Conservation (phyloP, 2,113 vertebrate genomes). For the Diadophis punctatus region DNA sequence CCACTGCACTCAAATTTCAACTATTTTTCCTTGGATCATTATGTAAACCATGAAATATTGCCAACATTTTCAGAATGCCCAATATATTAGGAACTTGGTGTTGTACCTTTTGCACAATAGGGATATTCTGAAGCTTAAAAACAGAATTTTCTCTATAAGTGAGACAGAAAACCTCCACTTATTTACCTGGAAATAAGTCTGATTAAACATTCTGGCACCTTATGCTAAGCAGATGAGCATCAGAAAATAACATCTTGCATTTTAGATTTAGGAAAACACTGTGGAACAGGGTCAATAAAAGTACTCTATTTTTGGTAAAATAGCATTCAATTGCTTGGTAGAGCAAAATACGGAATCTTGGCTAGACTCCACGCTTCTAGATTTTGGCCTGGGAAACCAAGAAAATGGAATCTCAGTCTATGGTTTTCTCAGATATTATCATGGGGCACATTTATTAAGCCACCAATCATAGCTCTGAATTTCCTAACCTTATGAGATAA, state of each 20-base stretch:
- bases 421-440: background rate
- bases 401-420: background rate
- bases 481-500: background rate
- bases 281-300: background rate
- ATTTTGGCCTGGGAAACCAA: background rate
- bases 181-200: background rate
- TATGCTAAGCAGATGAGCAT: constrained; percentile 50
- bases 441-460: background rate
- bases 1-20: constrained; percentile 9
- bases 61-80: background rate
- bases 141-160: constrained; percentile 57
- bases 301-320: background rate
- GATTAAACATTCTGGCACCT: background rate
- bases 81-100: background rate
- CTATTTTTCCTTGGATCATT: background rate
- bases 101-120: constrained; percentile 16
- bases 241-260: background rate
- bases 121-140: background rate
- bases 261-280: background rate
- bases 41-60: background rate
- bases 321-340: background rate
- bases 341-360: background rate
- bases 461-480: background rate
- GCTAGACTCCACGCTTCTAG: background rate
- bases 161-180: constrained; percentile 58